Evolutionary conservation across 2,888 invertebrate genomes (phyloP), one percentile per base, ranked within the genome.

Genomic region (Pachliopta kotzebuea): DNA sequence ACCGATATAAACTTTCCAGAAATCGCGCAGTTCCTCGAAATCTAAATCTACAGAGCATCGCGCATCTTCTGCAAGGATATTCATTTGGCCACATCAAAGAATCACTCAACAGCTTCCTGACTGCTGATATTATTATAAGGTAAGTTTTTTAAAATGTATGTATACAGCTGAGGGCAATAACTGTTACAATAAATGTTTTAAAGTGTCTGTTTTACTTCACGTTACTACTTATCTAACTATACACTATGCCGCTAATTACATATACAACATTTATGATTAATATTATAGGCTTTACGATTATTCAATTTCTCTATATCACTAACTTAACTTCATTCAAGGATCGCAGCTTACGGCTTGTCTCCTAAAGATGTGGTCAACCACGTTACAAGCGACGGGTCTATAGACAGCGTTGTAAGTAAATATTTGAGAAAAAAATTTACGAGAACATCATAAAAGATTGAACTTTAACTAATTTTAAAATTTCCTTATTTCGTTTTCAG

Each of bases 41-140:
- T 57, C 72, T 89, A 49, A 76, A 84, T 26, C 71, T 84, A 0
- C 76, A 78, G 60, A 76, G 74, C 56, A 70, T 89, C 54, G 84
- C 86, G 0, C 68, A 75, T 17, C 71, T 77, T 0, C 75, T 89
- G 0, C 80, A 76, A 69, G 85, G 84, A 2, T 83, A 83, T 67
- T 76, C 77, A 17, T 83, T 77, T 31, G 83, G 84, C 0, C 80
- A 75, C 60, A 68, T 89, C 6, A 70, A 78, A 31, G 67, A 75
- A 1, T 63, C 71, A 1, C 72, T 89, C 20, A 63, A 77, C 3
- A 71, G 75, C 0, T 88, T 84, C 66, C 58, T 88, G 61, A 68
- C 78, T 0, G 74, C 82, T 50, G 81, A 84, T 2, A 77, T 75
- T 60, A 78, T 82, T 11, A 63, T 78, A 31, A 76, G 74, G 88